Evolutionary conservation across 1,140 invertebrate genomes (phyloP).

Genomic region (Nasonia vitripennis): DNA sequence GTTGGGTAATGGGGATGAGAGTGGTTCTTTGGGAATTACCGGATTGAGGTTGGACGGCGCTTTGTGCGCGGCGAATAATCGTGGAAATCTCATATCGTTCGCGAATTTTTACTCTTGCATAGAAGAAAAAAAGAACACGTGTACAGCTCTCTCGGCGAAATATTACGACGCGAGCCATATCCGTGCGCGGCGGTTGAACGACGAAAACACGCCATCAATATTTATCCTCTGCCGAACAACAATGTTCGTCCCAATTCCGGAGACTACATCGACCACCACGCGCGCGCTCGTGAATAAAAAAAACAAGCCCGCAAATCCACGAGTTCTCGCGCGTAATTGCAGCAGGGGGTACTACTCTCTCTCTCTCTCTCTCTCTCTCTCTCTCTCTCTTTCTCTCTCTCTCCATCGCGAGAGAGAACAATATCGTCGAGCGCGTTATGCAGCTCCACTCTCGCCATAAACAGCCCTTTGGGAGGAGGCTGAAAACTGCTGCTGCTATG

Average conservation of each 20-base stretch:
- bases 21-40: neutral
- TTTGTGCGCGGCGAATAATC: no score
- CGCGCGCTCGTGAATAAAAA: neutral
- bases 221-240: neutral
- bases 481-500: conserved; percentile 17
- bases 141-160: no score
- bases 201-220: neutral
- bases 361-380: neutral
- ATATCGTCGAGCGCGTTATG: conserved; percentile 25
- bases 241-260: neutral
- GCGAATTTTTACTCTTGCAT: no score
- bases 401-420: neutral
- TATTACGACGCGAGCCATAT: no score
- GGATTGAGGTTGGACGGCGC: neutral
- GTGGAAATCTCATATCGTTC: no score
- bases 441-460: conserved; percentile 37
- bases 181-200: neutral
- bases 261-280: neutral
- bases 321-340: conserved; percentile 23
- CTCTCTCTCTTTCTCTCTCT: neutral
- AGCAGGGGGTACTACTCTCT: neutral
- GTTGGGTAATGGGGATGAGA: neutral
- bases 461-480: conserved; percentile 35
- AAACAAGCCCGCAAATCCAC: neutral
- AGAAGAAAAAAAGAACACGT: no score